These are phyloP conservation scores for Ptilodon capucinus DNA, from an alignment of 2,888 invertebrate genomes.

Conservation along the genomic window DNA sequence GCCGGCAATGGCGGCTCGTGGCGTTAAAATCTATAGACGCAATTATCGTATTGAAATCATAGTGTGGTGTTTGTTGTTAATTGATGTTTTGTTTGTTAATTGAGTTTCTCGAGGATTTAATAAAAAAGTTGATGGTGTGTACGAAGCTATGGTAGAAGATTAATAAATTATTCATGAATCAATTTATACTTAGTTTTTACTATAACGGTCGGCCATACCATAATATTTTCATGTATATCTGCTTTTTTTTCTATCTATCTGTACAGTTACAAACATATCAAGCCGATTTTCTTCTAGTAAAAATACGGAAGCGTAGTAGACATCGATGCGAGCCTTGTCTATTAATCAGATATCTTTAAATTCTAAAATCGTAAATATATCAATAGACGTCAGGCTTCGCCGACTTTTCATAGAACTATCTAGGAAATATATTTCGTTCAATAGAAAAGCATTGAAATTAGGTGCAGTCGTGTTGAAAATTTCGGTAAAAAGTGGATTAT, in stretches of 20 bases:
- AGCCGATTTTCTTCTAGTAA: background rate
- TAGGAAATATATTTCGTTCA: background rate
- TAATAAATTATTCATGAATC: too few relatives aligned
- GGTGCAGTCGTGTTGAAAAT: background rate
- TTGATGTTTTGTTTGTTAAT: conserved; percentile 24
- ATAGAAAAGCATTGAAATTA: background rate
- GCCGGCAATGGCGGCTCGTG: conserved; percentile 22
- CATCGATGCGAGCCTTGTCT: background rate
- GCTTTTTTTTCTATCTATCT: too few relatives aligned
- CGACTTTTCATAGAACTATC: conserved; percentile 1
- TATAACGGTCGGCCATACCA: too few relatives aligned
- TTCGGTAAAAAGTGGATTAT: background rate
- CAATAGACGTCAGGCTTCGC: conserved; percentile 1
- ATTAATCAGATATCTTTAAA: background rate
- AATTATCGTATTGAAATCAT: conserved; percentile 19
- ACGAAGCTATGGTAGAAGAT: too few relatives aligned
- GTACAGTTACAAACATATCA: background rate
- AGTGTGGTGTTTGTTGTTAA: conserved; percentile 23
- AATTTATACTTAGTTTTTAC: too few relatives aligned
- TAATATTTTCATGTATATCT: too few relatives aligned
- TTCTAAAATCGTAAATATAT: background rate
- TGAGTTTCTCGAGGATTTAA: conserved; percentile 6
- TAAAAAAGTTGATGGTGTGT: background rate
- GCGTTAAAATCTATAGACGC: conserved; percentile 13
- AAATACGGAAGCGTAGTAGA: background rate